phyloP scores from a whole-genome alignment of 2,888 invertebrate genomes.

The Acronicta leporina region DNA sequence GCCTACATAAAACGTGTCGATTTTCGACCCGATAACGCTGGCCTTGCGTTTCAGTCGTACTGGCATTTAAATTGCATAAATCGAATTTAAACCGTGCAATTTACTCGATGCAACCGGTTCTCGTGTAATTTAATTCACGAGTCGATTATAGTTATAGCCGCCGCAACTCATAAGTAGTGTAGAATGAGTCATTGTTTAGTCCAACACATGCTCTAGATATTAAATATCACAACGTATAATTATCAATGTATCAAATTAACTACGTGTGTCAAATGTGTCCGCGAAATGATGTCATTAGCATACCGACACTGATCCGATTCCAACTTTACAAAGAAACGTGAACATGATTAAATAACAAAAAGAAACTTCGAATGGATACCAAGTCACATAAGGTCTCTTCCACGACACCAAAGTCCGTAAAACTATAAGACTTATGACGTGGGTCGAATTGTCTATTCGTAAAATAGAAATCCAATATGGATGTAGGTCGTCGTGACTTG shows the following conservation, averaged over 20 bases:
- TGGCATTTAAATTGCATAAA: constrained; percentile 83
- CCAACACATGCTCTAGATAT: constrained; percentile 65
- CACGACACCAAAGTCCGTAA: constrained; percentile 30
- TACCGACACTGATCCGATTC: constrained; percentile 49
- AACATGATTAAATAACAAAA: constrained; percentile 32
- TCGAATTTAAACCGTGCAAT: constrained; percentile 77
- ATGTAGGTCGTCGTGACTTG: constrained; percentile 70
- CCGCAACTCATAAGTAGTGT: constrained; percentile 59
- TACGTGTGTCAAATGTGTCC: constrained; percentile 42
- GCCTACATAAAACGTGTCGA: constrained; percentile 84
- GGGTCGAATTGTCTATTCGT: constrained; percentile 60
- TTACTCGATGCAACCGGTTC: constrained; percentile 79
- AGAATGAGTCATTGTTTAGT: constrained; percentile 72
- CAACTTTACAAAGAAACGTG: constrained; percentile 42
- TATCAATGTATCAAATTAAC: constrained; percentile 59
- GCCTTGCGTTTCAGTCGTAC: constrained; percentile 81
- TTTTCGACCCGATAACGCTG: constrained; percentile 82
- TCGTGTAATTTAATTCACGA: constrained; percentile 75
- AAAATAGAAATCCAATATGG: constrained; percentile 70
- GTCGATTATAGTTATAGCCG: constrained; percentile 67
- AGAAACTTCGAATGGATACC: constrained; percentile 17
- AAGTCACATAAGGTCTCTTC: constrained; percentile 18
- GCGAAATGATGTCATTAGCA: constrained; percentile 62
- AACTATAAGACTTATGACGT: constrained; percentile 50
- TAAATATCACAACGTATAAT: constrained; percentile 62